A percentile compares a stretch with the other conserved stretches of the same genome.
These are phyloP conservation scores for Donacobius atricapilla DNA, from an alignment of 2,113 vertebrate species.

Conservation along the genomic window DNA sequence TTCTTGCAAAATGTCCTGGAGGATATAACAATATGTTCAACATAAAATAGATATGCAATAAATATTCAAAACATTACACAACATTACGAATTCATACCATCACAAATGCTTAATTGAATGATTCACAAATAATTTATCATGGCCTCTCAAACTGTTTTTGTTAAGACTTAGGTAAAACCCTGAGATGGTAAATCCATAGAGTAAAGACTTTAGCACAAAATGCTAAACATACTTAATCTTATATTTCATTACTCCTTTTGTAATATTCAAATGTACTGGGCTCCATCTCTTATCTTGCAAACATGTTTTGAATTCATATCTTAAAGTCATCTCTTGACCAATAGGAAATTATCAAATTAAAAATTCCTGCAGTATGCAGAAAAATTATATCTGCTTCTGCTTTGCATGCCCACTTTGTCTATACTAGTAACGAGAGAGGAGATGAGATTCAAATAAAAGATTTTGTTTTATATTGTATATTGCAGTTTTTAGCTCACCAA, in stretches of 20 bases:
- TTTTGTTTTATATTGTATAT: neutral
- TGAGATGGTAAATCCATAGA: neutral
- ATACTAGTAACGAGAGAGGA: neutral
- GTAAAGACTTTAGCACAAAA: neutral
- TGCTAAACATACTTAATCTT: neutral
- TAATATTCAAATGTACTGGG: neutral
- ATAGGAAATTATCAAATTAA: neutral
- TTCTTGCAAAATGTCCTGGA: neutral
- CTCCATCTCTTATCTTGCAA: neutral
- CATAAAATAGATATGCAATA: neutral
- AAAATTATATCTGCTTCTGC: neutral
- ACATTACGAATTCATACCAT: neutral
- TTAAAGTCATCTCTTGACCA: neutral
- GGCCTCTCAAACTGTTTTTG: neutral
- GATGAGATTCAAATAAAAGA: neutral
- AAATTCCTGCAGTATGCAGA: neutral
- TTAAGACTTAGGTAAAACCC: neutral
- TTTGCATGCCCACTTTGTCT: neutral
- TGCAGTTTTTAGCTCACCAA: constrained; percentile 40
- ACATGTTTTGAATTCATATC: neutral
- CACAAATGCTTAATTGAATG: constrained; percentile 8
- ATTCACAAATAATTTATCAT: constrained; percentile 30
- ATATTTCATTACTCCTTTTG: neutral
- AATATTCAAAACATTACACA: constrained; percentile 14
- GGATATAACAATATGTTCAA: neutral